Conservation (phyloP, 2,797 vertebrate species). For the Thamnophis elegans region DNA sequence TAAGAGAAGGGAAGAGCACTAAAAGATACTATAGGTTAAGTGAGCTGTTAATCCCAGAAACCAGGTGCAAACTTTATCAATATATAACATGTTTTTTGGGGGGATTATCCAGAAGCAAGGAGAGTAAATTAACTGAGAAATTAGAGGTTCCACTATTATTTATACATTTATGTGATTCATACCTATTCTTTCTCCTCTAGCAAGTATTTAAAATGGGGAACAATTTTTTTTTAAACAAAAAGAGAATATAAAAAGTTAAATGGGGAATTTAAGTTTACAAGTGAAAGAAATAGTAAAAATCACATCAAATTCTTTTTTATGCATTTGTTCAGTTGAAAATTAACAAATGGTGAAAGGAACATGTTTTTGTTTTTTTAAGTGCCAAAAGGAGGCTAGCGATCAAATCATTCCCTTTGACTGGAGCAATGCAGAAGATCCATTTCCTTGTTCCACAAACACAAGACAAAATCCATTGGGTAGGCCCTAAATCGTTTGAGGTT, state of each 20-base stretch:
- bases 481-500: neutral
- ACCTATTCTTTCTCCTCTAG: neutral
- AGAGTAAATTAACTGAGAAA: neutral
- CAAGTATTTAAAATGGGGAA: neutral
- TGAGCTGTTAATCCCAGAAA: constrained; percentile 38
- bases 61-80: constrained; percentile 24
- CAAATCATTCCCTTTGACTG: neutral
- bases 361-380: neutral
- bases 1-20: neutral
- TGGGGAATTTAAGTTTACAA: neutral
- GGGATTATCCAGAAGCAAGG: constrained; percentile 1
- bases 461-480: neutral
- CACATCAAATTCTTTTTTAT: neutral
- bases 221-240: neutral
- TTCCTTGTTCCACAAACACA: neutral
- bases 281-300: neutral
- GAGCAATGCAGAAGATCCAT: neutral
- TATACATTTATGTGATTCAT: neutral
- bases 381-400: neutral
- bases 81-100: constrained; percentile 16
- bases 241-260: neutral
- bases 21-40: constrained; percentile 36
- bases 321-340: neutral
- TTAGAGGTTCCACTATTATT: neutral
- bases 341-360: neutral